Evolutionary conservation across 2,888 invertebrate species (phyloP).

Genomic region (Caenorhabditis sp.): DNA sequence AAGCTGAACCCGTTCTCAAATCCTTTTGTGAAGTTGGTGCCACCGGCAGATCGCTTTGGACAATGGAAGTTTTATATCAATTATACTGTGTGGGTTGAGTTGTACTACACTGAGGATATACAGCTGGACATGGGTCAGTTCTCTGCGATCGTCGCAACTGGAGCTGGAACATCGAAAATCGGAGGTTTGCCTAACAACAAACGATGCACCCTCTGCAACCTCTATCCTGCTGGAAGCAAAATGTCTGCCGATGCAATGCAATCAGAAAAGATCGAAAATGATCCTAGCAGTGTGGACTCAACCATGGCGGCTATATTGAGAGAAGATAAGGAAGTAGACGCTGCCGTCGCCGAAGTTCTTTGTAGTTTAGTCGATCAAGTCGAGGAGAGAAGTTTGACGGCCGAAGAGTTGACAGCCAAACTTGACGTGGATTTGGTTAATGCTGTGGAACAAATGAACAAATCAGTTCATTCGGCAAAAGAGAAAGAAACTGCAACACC

Average conservation of each 20-base stretch:
- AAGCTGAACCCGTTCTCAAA: constrained; percentile 73
- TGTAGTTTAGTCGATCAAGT: constrained; percentile 38
- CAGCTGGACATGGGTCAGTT: constrained; percentile 73
- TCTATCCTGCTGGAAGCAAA: constrained; percentile 72
- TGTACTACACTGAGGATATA: constrained; percentile 80
- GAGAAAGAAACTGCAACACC: constrained; percentile 6
- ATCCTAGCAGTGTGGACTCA: neutral
- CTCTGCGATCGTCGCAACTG: constrained; percentile 68
- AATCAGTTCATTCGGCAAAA: constrained; percentile 7
- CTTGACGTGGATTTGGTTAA: constrained; percentile 32
- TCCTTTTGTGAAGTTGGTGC: constrained; percentile 73
- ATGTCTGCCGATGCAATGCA: neutral
- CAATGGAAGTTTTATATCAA: constrained; percentile 71
- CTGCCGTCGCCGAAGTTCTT: constrained; percentile 30
- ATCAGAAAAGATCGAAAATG: neutral
- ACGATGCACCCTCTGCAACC: constrained; percentile 77
- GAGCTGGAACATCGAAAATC: constrained; percentile 75
- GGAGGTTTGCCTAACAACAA: constrained; percentile 82
- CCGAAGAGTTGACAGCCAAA: constrained; percentile 31
- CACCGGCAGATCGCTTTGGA: constrained; percentile 22
- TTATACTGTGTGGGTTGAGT: constrained; percentile 79
- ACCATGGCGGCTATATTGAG: constrained; percentile 21
- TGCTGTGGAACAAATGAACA: constrained; percentile 45
- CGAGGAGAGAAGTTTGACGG: constrained; percentile 20
- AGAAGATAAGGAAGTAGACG: constrained; percentile 20